These are phyloP conservation scores for Pinna nobilis DNA, from an alignment of 1,140 invertebrate genomes.

Conservation along the genomic window DNA sequence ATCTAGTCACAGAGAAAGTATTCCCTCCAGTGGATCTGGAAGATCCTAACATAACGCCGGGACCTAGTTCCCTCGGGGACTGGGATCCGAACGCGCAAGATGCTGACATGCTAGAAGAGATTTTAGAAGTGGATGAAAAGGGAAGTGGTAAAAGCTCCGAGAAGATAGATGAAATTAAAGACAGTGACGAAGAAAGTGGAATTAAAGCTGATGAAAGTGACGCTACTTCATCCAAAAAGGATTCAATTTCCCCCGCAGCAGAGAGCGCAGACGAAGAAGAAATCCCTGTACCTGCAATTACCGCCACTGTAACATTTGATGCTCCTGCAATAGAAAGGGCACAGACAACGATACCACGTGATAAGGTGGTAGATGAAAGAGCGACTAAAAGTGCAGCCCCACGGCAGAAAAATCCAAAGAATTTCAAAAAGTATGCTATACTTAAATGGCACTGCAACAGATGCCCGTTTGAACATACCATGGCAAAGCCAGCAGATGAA, in stretches of 20 bases:
- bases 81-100: not conserved
- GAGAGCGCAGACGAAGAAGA: too few relatives aligned
- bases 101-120: too few relatives aligned
- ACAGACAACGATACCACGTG: not conserved
- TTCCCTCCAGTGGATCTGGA: not conserved
- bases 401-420: not conserved
- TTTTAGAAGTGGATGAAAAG: too few relatives aligned
- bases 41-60: not conserved
- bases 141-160: too few relatives aligned
- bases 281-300: too few relatives aligned
- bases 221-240: too few relatives aligned
- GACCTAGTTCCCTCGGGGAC: not conserved
- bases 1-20: not conserved
- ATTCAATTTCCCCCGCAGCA: too few relatives aligned
- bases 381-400: not conserved
- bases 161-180: too few relatives aligned
- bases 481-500: conserved; percentile 3
- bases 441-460: not conserved
- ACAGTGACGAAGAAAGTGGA: too few relatives aligned
- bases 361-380: not conserved
- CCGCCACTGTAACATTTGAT: too few relatives aligned
- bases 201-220: too few relatives aligned
- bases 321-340: not conserved
- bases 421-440: conserved; percentile 4
- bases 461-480: conserved; percentile 12